These are phyloP conservation scores for Scotopteryx bipunctaria DNA, from an alignment of 2,888 invertebrate genomes.

Conservation along the genomic window DNA sequence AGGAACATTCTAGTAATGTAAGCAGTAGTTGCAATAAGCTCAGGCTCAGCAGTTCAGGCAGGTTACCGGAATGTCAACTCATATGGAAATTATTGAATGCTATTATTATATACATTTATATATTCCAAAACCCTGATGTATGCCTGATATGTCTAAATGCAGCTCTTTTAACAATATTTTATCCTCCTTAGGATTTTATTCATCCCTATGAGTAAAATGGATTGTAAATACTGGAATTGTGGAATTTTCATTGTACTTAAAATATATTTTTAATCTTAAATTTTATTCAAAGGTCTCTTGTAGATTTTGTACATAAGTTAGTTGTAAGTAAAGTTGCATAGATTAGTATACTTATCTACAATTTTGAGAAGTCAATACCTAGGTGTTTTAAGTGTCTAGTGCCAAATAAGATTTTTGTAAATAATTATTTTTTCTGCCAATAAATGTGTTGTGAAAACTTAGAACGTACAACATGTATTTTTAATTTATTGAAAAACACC, in stretches of 20 bases:
- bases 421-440: conserved; percentile 37
- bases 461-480: conserved; percentile 7
- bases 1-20: no score
- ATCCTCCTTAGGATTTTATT: no score
- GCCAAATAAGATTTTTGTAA: conserved; percentile 38
- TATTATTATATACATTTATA: neutral
- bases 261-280: neutral
- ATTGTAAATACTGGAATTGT: conserved; percentile 11
- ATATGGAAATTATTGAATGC: no score
- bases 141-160: no score
- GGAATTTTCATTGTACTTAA: neutral
- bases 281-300: conserved; percentile 27
- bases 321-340: conserved; percentile 24
- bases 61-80: neutral
- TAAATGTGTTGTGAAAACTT: conserved; percentile 39
- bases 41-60: no score
- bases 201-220: neutral
- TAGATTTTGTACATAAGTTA: conserved; percentile 50
- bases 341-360: conserved; percentile 30
- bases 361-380: no score
- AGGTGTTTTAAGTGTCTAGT: conserved; percentile 34
- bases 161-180: no score
- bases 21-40: no score
- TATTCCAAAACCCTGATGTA: neutral
- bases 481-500: neutral